Percentiles rank a stretch among this genome's conserved stretches.
These are phyloP conservation scores for Crenuchus spilurus DNA, from an alignment of 2,797 vertebrate species.

Conservation along the genomic window DNA sequence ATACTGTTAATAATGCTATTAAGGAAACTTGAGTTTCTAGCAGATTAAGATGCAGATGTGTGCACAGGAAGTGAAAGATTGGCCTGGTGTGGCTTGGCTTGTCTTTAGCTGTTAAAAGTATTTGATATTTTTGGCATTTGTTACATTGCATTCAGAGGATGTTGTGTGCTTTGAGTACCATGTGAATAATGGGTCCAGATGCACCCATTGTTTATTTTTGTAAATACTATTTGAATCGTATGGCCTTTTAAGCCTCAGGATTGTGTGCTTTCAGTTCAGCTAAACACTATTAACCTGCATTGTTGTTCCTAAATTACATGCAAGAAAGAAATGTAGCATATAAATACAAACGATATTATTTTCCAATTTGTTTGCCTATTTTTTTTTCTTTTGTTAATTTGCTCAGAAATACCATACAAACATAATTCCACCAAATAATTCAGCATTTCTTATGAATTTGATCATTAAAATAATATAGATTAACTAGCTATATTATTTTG, in stretches of 20 bases:
- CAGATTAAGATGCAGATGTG: background rate
- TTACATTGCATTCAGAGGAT: slow-evolving; percentile 28
- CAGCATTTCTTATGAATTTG: background rate
- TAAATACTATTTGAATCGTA: slow-evolving; percentile 16
- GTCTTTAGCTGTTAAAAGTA: slow-evolving; percentile 9
- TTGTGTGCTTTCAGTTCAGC: slow-evolving; percentile 19
- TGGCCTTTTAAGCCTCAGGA: slow-evolving; percentile 21
- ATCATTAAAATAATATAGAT: background rate
- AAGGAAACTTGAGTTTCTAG: background rate
- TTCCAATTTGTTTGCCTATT: background rate
- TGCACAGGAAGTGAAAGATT: background rate
- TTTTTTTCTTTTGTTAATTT: slow-evolving; percentile 5
- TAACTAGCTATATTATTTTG: background rate
- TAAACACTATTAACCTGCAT: slow-evolving; percentile 16
- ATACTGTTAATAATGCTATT: no score
- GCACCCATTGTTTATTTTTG: slow-evolving; percentile 13
- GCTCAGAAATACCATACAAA: background rate
- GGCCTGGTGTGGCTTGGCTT: background rate
- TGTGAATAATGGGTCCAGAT: slow-evolving; percentile 31
- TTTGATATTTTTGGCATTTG: slow-evolving; percentile 5
- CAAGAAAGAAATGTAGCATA: slow-evolving; percentile 35
- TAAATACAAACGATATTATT: slow-evolving; percentile 28
- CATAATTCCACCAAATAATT: background rate
- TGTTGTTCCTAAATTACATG: background rate
- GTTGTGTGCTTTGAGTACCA: slow-evolving; percentile 21